Percentiles rank a stretch among this genome's conserved stretches.
phyloP scores from a whole-genome alignment of 2,888 invertebrate species.

The Tetragnatha montana region DNA sequence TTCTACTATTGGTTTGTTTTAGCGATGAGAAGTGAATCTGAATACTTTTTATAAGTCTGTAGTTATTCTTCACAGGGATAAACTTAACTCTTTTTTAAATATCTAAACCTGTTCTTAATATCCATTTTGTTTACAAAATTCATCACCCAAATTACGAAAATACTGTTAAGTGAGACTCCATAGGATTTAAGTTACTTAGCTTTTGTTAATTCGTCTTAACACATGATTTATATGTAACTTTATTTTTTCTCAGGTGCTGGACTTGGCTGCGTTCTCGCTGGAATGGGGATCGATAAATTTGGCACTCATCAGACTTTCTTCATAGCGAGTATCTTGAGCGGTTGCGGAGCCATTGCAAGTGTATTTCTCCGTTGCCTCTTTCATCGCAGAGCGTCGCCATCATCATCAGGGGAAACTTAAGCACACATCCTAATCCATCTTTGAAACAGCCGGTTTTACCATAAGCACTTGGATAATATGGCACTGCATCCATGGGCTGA shows the following conservation, averaged over 20 bases:
- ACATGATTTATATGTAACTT: background rate
- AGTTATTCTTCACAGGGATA: too few species aligned
- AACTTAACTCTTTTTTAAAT: background rate
- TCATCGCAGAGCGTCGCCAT: background rate
- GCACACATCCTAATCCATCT: too few species aligned
- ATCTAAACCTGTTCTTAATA: background rate
- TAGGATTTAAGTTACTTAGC: too few species aligned
- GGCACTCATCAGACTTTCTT: slow-evolving; percentile 34
- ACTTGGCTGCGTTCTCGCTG: slow-evolving; percentile 31
- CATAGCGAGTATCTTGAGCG: background rate
- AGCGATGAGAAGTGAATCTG: too few species aligned
- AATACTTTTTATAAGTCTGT: too few species aligned
- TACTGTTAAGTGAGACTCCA: too few species aligned
- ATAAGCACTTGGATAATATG: too few species aligned
- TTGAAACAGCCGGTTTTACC: too few species aligned
- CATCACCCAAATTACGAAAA: background rate
- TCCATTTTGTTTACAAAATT: background rate
- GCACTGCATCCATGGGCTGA: too few species aligned
- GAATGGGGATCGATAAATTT: slow-evolving; percentile 22
- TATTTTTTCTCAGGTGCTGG: slow-evolving; percentile 28
- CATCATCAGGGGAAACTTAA: too few species aligned
- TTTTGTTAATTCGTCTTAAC: too few species aligned
- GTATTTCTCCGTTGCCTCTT: background rate
- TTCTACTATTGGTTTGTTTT: too few species aligned
- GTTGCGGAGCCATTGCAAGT: background rate